These are phyloP conservation scores for Meloe dianella DNA, from an alignment of 2,888 invertebrate genomes.

Conservation along the genomic window DNA sequence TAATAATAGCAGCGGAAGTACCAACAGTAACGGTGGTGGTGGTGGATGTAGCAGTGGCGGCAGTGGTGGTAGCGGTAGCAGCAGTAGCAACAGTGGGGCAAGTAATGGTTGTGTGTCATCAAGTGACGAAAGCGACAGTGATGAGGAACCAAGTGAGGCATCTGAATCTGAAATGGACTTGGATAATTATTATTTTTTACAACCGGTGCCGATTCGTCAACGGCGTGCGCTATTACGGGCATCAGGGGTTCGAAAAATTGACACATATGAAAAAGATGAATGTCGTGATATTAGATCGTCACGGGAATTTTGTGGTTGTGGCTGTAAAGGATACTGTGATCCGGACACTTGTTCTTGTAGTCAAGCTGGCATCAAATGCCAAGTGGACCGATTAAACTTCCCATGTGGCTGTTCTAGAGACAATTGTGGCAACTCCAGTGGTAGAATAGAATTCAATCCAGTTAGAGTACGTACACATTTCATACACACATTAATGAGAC, in stretches of 20 bases:
- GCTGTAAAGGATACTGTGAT: slow-evolving; percentile 91
- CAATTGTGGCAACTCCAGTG: slow-evolving; percentile 90
- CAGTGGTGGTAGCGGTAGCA: background rate
- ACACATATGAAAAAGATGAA: slow-evolving; percentile 90
- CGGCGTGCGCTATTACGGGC: slow-evolving; percentile 85
- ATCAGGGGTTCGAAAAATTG: slow-evolving; percentile 94
- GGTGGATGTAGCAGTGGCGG: background rate
- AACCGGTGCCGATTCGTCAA: slow-evolving; percentile 92
- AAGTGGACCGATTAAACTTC: slow-evolving; percentile 94
- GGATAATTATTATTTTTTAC: slow-evolving; percentile 87
- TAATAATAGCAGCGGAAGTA: slow-evolving; percentile 14
- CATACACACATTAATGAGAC: slow-evolving; percentile 93
- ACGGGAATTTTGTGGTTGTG: slow-evolving; percentile 92
- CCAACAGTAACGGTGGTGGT: background rate
- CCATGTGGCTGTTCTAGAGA: slow-evolving; percentile 96
- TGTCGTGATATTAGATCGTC: slow-evolving; percentile 91
- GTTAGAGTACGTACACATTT: slow-evolving; percentile 95
- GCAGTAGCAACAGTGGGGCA: slow-evolving; percentile 45
- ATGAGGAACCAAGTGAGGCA: slow-evolving; percentile 81
- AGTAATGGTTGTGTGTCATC: slow-evolving; percentile 67
- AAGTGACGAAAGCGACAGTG: slow-evolving; percentile 84
- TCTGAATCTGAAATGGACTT: slow-evolving; percentile 85
- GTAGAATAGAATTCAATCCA: slow-evolving; percentile 96
- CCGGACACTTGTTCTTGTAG: slow-evolving; percentile 96
- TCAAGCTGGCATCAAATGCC: slow-evolving; percentile 94